A percentile compares a stretch with the other conserved stretches of the same genome.
phyloP scores from a whole-genome alignment of 2,888 invertebrate species.

The Nymphalis c-album region DNA sequence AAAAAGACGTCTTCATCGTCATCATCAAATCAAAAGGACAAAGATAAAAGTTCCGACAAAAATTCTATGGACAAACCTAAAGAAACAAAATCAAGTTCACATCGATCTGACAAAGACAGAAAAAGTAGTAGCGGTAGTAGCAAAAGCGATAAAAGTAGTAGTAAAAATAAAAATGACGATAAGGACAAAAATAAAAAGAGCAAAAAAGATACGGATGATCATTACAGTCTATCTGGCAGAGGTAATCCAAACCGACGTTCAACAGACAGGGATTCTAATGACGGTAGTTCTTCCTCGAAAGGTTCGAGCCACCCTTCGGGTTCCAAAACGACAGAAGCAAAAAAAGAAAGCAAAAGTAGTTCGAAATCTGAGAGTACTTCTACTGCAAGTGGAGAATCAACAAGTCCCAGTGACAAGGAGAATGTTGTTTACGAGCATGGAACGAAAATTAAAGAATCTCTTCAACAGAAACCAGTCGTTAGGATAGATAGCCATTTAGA shows the following conservation, averaged over 20 bases:
- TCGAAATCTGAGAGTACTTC: slow-evolving; percentile 74
- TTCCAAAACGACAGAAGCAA: slow-evolving; percentile 62
- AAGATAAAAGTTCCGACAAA: slow-evolving; percentile 60
- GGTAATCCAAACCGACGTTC: slow-evolving; percentile 85
- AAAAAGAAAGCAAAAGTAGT: slow-evolving; percentile 68
- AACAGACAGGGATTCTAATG: slow-evolving; percentile 90
- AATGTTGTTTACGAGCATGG: slow-evolving; percentile 46
- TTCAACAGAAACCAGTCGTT: slow-evolving; percentile 58
- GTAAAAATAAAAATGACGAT: slow-evolving; percentile 67
- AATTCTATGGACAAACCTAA: slow-evolving; percentile 58
- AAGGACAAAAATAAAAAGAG: slow-evolving; percentile 72
- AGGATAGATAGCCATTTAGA: slow-evolving; percentile 70
- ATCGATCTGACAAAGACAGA: slow-evolving; percentile 71
- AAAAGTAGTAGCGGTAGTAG: slow-evolving; percentile 56
- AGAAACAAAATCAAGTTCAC: slow-evolving; percentile 64
- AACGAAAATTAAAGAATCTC: slow-evolving; percentile 46
- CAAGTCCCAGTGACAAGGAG: slow-evolving; percentile 78
- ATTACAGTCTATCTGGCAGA: slow-evolving; percentile 84
- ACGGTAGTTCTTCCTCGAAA: slow-evolving; percentile 82
- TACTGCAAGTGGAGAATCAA: slow-evolving; percentile 73
- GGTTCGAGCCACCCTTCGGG: slow-evolving; percentile 64
- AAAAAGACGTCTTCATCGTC: slow-evolving; percentile 65
- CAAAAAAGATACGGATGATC: slow-evolving; percentile 85
- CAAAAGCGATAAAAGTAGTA: slow-evolving; percentile 31
- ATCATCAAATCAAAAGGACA: slow-evolving; percentile 62